Conservation (phyloP, 2,888 invertebrate genomes). For the Biston betularia region DNA sequence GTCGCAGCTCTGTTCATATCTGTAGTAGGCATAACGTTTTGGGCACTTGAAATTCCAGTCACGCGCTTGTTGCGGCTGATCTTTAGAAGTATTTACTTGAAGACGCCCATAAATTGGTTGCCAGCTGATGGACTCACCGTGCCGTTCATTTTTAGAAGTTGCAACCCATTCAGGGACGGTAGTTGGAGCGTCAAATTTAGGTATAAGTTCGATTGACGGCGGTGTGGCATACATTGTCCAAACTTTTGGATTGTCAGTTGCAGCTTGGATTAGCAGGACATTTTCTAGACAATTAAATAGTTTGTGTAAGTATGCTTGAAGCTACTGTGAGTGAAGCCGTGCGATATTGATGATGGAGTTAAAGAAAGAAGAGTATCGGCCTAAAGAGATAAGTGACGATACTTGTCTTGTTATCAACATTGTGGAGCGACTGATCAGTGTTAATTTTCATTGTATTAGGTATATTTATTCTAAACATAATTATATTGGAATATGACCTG, state of each 20-base stretch:
- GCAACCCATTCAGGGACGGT: neutral
- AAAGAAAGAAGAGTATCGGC: neutral
- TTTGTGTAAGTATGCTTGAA: too few relatives aligned
- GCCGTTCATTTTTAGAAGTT: neutral
- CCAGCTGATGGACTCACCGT: too few relatives aligned
- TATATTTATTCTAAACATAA: too few relatives aligned
- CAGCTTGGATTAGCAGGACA: neutral
- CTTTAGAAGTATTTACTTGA: too few relatives aligned
- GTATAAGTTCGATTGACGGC: neutral
- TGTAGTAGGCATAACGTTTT: conserved; percentile 86
- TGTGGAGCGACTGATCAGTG: too few relatives aligned
- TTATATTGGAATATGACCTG: too few relatives aligned
- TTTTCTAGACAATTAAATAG: neutral
- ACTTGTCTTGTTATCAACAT: too few relatives aligned
- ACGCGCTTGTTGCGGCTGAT: neutral
- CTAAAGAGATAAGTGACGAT: too few relatives aligned
- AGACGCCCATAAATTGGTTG: too few relatives aligned
- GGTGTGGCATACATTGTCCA: conserved; percentile 2
- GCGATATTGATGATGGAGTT: neutral
- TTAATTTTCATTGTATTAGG: too few relatives aligned
- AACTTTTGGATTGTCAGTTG: neutral
- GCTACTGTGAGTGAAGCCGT: neutral
- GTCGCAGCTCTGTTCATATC: conserved; percentile 88
- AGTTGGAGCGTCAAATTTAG: neutral
- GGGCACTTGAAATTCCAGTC: conserved; percentile 42